Base-by-base conservation (phyloP, 2,888 invertebrate genomes). In the Prosapia bicincta region DNA sequence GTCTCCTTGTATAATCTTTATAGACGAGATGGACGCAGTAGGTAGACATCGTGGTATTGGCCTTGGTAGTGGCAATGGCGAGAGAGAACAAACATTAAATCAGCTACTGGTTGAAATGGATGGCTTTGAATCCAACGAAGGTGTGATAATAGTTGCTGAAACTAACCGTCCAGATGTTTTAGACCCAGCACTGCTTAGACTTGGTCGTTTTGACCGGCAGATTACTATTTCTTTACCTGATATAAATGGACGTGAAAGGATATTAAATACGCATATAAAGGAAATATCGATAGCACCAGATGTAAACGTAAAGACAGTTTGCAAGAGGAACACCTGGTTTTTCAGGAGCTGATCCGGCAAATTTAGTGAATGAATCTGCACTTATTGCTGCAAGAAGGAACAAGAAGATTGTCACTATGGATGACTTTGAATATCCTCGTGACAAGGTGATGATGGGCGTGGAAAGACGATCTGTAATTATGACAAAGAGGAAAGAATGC, bases 101-200 rank as follows among this genome's bases (percentile, higher is more conserved):
- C n/a, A n/a, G n/a, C n/a, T n/a, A n/a, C n/a, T n/a, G n/a, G 81
- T 82, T 38, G 81, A 81, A 67, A 82, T 81, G 81, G 81, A 81
- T 77, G 81, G 81, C 15, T 81, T 81, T 76, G 77, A 73, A 9
- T 28, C 43, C 3, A 77, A 77, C 71, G 68, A 67, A n/a, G 77
- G 75, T 25, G 72, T 81, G 10, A 78, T 81, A 20, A 26, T 81
- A 7, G 69, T 81, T n/a, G 81, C 80, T 38, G 68, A 78, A 26
- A 25, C 72, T n/a, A n/a, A n/a, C n/a, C n/a, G n/a, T n/a, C n/a
- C n/a, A n/a, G n/a, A n/a, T n/a, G n/a, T n/a, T n/a, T n/a, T n/a
- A n/a, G n/a, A n/a, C n/a, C n/a, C n/a, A n/a, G n/a, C n/a, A n/a
- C n/a, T n/a, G n/a, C n/a, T n/a, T n/a, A n/a, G n/a, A n/a, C n/a